A percentile compares a stretch with the other conserved stretches of the same genome.
Evolutionary conservation across 2,888 invertebrate genomes (phyloP).

Genomic region (Cremastinae sp.): DNA sequence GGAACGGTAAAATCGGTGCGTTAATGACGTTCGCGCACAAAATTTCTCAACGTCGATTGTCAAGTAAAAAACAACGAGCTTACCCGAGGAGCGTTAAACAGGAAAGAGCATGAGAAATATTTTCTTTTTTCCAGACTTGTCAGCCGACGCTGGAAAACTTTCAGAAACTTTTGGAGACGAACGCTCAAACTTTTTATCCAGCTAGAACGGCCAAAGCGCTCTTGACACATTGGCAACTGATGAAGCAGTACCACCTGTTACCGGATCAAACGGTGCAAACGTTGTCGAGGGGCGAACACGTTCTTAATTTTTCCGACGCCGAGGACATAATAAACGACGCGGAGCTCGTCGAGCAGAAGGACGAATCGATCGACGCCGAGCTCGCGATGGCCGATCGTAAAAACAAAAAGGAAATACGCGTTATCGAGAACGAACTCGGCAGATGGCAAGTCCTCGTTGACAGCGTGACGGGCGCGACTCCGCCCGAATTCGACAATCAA

Average conservation of each 20-base stretch:
- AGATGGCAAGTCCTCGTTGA: conserved; percentile 97
- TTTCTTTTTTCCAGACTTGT: conserved; percentile 82
- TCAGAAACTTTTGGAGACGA: conserved; percentile 90
- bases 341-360: conserved; percentile 90
- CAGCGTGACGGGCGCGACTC: conserved; percentile 91
- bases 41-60: neutral
- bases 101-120: conserved; percentile 41
- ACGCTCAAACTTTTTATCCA: conserved; percentile 93
- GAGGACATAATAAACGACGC: conserved; percentile 93
- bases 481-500: conserved; percentile 95
- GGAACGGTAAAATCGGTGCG: conserved; percentile 90
- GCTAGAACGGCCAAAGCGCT: conserved; percentile 93
- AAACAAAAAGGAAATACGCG: conserved; percentile 92
- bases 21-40: conserved; percentile 53
- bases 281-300: conserved; percentile 84
- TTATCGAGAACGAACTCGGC: conserved; percentile 92
- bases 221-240: conserved; percentile 93
- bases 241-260: conserved; percentile 95
- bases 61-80: no score
- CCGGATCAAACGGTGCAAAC: conserved; percentile 92
- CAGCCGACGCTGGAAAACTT: conserved; percentile 90
- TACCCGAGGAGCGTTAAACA: conserved; percentile 11
- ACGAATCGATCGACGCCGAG: conserved; percentile 91
- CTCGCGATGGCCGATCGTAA: conserved; percentile 87
- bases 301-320: conserved; percentile 93